These are phyloP conservation scores for Anarrhichthys ocellatus DNA, from an alignment of 2,113 vertebrate genomes.

Conservation along the genomic window DNA sequence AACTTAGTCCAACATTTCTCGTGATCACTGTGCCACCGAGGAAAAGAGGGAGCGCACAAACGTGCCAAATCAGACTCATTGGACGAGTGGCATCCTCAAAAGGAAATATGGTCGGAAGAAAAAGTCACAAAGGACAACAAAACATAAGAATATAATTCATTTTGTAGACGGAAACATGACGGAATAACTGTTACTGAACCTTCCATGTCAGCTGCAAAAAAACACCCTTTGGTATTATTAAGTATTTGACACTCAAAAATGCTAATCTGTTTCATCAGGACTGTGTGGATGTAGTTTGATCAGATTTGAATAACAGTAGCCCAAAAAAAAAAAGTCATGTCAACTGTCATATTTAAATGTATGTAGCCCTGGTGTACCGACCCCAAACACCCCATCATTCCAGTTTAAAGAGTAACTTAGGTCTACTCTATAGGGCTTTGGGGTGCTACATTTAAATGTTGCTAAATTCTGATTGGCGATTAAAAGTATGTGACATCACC, in stretches of 20 bases:
- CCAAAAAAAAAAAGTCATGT: not conserved
- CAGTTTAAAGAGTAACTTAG: too few species aligned
- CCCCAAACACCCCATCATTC: too few species aligned
- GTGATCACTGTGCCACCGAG: not conserved
- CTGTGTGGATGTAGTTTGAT: not conserved
- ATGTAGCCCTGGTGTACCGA: too few species aligned
- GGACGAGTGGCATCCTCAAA: not conserved
- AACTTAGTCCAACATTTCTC: conserved; percentile 10
- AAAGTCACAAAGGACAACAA: not conserved
- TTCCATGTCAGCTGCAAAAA: not conserved
- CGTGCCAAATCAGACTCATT: conserved; percentile 8
- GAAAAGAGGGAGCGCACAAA: not conserved
- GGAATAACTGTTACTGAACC: not conserved
- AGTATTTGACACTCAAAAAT: not conserved
- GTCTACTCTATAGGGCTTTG: too few species aligned
- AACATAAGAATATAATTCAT: conserved; percentile 9
- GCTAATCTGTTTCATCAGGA: not conserved
- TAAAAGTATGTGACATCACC: not conserved
- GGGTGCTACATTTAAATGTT: not conserved
- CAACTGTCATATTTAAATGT: too few species aligned
- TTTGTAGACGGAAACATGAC: not conserved
- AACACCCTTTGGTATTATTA: too few species aligned
- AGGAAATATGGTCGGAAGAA: not conserved
- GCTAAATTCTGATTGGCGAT: not conserved
- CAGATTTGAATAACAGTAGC: not conserved